Base-by-base conservation (phyloP, 2,888 invertebrate species). In the Nomada goodeniana region DNA sequence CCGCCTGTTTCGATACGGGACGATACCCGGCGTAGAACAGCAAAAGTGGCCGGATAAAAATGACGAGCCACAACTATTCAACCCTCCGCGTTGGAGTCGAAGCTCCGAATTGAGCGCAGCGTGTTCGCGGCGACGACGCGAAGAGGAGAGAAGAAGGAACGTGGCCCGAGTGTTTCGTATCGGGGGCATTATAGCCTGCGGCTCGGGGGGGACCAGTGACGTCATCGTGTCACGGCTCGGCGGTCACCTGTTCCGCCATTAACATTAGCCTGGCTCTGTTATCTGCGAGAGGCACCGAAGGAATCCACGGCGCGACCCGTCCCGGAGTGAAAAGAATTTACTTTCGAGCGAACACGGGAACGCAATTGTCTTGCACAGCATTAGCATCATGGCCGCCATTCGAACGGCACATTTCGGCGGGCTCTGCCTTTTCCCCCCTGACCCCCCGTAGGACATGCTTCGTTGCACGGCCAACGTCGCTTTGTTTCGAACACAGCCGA, bases 141-240 rank as follows among this genome's bases (percentile, higher is more conserved):
- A 42, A 1, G 15, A 2, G n/a, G n/a, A 42, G 0, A 10, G 13
- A 26, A 9, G 9, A 57, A 57, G 13, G 7, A 23, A 23, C 57
- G 11, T 53, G 74, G 74, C 52, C 53, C 74, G 57, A 67, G 72
- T 60, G 82, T 76, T 76, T 81, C 71, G 81, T 70, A 77, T 57
- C 52, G 70, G 81, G 47, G 79, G 71, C 70, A 64, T n/a, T 57
- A 7, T 47, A 70, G 76, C 55, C 61, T 74, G 74, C 64, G 82
- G 78, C 80, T 80, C 80, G 85, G 84, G 86, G 86, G 88, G 89
- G 86, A 91, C 90, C 91, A 91, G 82, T 93, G 93, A 93, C 93
- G 93, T 93, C 92, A 93, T 47, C 80, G 90, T 91, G 92, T 92
- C 92, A 93, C 92, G 93, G 89, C 92, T 93, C 89, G 93, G 77